phyloP scores from a whole-genome alignment of 2,113 vertebrate species.

The Cryptomyrus ogoouensis region DNA sequence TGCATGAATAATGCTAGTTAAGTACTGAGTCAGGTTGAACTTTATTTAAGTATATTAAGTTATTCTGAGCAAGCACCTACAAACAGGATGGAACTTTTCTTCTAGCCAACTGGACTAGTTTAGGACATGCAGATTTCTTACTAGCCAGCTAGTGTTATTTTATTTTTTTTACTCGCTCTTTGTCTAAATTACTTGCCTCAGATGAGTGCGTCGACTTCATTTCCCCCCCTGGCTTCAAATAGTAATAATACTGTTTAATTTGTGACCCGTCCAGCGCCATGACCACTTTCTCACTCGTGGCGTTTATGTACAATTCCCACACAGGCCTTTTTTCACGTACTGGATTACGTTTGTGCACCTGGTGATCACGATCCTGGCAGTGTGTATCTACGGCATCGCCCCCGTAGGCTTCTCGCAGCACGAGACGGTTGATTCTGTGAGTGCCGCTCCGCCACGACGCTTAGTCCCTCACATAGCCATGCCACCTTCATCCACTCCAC shows the following conservation, averaged over 20 bases:
- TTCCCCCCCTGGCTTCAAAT: not conserved
- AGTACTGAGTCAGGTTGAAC: not conserved
- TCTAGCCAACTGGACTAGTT: not conserved
- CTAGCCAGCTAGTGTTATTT: not conserved
- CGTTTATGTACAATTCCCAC: not conserved
- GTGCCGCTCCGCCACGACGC: conserved; percentile 38
- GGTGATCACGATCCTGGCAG: conserved; percentile 89
- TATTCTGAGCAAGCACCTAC: not conserved
- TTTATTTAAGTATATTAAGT: not conserved
- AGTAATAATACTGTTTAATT: not conserved
- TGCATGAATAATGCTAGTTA: not conserved
- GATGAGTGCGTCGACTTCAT: not conserved
- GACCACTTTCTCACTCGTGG: not conserved
- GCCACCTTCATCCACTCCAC: not conserved
- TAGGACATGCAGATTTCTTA: not conserved
- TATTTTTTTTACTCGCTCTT: not conserved
- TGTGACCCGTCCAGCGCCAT: not conserved
- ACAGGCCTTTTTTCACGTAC: conserved; percentile 97
- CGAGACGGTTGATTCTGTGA: conserved; percentile 95
- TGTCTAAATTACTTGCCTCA: not conserved
- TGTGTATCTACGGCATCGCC: conserved; percentile 93
- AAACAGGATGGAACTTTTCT: not conserved
- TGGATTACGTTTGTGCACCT: conserved; percentile 97
- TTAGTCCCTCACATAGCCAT: not conserved
- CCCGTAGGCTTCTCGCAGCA: conserved; percentile 97